Evolutionary conservation across 2,797 vertebrate species (phyloP).

Genomic region (Gephyroberyx darwinii): DNA sequence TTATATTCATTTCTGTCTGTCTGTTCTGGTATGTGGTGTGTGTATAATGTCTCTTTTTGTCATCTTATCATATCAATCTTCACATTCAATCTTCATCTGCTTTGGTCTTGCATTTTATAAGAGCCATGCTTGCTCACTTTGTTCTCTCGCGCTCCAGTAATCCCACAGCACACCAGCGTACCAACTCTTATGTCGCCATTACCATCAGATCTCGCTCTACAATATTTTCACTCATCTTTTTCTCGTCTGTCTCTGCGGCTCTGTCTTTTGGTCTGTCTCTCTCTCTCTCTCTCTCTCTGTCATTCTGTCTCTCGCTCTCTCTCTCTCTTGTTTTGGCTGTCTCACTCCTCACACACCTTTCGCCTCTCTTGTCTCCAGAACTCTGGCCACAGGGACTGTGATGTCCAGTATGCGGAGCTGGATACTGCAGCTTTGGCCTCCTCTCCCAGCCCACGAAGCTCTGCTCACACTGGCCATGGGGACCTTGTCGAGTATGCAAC

Average conservation of each 20-base stretch:
- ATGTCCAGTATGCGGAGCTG: conserved; percentile 95
- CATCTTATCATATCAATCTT: conserved; percentile 25
- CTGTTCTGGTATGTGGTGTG: conserved; percentile 39
- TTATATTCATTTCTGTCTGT: conserved; percentile 42
- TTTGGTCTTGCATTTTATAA: conserved; percentile 18
- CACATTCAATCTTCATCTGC: conserved; percentile 26
- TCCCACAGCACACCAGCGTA: conserved; percentile 27
- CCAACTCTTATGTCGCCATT: conserved; percentile 42
- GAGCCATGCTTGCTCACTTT: conserved; percentile 40
- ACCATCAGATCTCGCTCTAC: conserved; percentile 26
- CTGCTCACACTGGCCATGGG: conserved; percentile 86
- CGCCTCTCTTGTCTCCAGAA: conserved; percentile 88
- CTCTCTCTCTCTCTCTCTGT: conserved; percentile 13
- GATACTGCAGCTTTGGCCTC: conserved; percentile 93
- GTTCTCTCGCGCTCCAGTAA: conserved; percentile 25
- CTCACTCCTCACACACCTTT: conserved; percentile 81
- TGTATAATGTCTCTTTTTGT: conserved; percentile 32
- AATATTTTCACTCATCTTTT: conserved; percentile 24
- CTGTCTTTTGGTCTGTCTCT: conserved; percentile 10
- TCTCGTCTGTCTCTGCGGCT: conserved; percentile 32
- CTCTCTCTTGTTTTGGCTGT: conserved; percentile 53
- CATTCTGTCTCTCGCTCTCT: conserved; percentile 43
- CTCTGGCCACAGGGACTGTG: conserved; percentile 88
- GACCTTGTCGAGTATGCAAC: conserved; percentile 93
- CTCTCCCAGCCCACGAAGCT: conserved; percentile 84